Conservation (phyloP, 1,140 invertebrate genomes). For the Dendrolimus kikuchii region DNA sequence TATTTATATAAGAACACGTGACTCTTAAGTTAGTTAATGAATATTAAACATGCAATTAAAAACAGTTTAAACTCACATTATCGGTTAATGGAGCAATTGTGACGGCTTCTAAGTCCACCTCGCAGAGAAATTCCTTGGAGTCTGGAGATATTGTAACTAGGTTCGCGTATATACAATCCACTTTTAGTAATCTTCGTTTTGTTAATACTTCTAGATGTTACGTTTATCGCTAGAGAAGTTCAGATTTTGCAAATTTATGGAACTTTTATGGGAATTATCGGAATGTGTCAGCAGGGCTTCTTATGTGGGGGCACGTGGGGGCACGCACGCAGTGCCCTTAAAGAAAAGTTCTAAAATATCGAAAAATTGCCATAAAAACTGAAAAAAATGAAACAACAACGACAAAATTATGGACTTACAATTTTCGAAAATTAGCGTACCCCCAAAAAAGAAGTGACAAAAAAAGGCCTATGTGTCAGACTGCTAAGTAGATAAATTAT, state of each 20-base stretch:
- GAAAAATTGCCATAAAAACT: no score
- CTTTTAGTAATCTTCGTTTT: conserved; percentile 21
- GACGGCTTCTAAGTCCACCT: conserved; percentile 41
- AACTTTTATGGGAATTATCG: no score
- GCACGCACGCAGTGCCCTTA: background rate
- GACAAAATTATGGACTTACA: no score
- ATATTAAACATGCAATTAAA: conserved; percentile 1
- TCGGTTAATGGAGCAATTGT: conserved; percentile 58
- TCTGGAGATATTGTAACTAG: conserved; percentile 40
- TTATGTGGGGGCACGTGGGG: background rate
- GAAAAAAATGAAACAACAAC: no score
- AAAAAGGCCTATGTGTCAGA: no score
- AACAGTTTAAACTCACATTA: conserved; percentile 32
- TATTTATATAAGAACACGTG: background rate
- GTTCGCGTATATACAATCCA: conserved; percentile 37
- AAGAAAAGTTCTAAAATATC: background rate
- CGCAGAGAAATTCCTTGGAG: conserved; percentile 44
- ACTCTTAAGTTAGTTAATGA: no score
- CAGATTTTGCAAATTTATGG: no score
- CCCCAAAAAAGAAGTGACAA: no score
- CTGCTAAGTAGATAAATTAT: no score
- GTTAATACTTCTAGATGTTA: background rate
- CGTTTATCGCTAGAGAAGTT: no score
- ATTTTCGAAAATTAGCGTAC: no score
- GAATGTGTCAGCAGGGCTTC: background rate